Base-by-base conservation (phyloP, 2,797 vertebrate genomes). In the Rhincodon typus region DNA sequence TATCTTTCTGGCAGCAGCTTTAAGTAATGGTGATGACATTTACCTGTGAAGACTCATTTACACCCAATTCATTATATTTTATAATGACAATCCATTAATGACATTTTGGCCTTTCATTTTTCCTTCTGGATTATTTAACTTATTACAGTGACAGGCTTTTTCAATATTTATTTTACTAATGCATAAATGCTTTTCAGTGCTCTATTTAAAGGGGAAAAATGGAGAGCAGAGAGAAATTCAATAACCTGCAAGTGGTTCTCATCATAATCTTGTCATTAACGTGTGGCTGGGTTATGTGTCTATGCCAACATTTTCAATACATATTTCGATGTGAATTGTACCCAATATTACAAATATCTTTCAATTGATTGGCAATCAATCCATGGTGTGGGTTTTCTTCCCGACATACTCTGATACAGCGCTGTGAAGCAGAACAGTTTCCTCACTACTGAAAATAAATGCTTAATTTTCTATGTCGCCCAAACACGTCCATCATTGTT, bases 51-150 rank as follows among this genome's bases (percentile, higher is more conserved):
- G 70, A 77, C 30, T 53, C 70, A 95, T 77, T 95, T 95, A 42
- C 42, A 77, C 13, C 94, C 94, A 30, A 53, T 91, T 66, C 62
- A 66, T n/a, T 66, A n/a, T n/a, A 91, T 66, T 66, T 91, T 66
- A n/a, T 66, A 66, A 77, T 91, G 88, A 66, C 15, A 1, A 66
- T 66, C 88, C 88, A 34, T 66, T 91, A 66, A 57, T 91, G 88
- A n/a, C 34, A 91, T 21, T 66, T 91, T 91, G 88, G 13, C 30
- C 88, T 66, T 62, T 91, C 46, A n/a, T n/a, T 91, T 91, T 91
- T 66, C 88, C 57, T 91, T 62, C 88, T 91, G 88, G 88, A 66
- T 91, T 91, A 66, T 91, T 91, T 62, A 91, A 91, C 88, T 91
- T 91, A 34, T n/a, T 90, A 25, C 30, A 13, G 1, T 53, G 87